These are phyloP conservation scores for Pyxicephalus adspersus DNA, from an alignment of 2,113 vertebrate species.

Conservation along the genomic window DNA sequence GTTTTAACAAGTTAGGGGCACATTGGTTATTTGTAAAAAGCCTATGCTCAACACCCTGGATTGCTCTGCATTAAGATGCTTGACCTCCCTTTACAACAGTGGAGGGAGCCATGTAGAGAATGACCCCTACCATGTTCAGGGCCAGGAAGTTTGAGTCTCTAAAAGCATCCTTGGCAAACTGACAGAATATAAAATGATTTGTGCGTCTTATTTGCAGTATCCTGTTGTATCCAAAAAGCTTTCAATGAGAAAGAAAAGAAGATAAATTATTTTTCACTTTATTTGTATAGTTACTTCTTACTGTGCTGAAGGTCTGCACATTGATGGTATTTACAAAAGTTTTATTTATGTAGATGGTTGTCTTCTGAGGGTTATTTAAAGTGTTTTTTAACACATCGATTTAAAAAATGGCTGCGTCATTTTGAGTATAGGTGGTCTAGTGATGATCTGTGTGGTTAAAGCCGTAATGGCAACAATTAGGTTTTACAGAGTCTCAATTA, in stretches of 20 bases:
- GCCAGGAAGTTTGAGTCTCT: background rate
- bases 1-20: background rate
- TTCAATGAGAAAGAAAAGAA: background rate
- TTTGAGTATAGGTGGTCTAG: no score
- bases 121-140: conserved; percentile 7
- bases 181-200: background rate
- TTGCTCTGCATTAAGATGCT: background rate
- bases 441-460: no score
- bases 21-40: conserved; percentile 9
- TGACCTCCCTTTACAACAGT: background rate
- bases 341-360: no score
- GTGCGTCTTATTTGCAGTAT: background rate
- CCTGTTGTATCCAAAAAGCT: background rate
- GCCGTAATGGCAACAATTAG: no score
- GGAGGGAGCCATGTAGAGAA: background rate
- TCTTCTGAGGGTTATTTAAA: no score
- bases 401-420: no score
- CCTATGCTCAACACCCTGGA: background rate
- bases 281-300: no score
- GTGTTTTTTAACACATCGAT: no score
- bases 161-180: conserved; percentile 30
- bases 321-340: no score
- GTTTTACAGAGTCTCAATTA: no score
- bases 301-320: background rate
- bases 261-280: no score